A percentile compares a stretch with the other conserved stretches of the same genome.
Conservation (phyloP, 2,113 vertebrate species). For the Danionella cerebrum region DNA sequence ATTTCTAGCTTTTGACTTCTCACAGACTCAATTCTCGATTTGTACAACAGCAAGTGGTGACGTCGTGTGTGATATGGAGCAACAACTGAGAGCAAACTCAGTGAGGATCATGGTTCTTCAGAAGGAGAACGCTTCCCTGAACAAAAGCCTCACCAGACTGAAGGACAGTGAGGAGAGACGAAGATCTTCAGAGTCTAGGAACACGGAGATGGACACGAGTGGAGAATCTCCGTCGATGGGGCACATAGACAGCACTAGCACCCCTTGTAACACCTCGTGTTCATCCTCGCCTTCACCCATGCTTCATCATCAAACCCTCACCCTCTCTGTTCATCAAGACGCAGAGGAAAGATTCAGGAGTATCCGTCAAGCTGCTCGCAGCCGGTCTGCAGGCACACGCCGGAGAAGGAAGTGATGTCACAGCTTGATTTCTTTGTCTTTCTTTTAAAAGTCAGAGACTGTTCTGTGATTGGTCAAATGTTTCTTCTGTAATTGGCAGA, state of each 20-base stretch:
- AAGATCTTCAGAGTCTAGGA: conserved; percentile 1
- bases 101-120: conserved; percentile 77
- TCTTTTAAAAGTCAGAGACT: too few species aligned
- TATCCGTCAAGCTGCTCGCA: neutral
- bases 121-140: conserved; percentile 70
- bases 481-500: too few species aligned
- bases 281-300: conserved; percentile 19
- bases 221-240: neutral
- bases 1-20: too few species aligned
- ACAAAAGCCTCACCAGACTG: conserved; percentile 66
- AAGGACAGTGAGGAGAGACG: conserved; percentile 38
- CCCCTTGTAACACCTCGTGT: neutral
- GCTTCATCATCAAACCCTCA: conserved; percentile 48
- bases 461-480: too few species aligned
- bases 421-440: too few species aligned
- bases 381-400: conserved; percentile 13
- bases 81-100: conserved; percentile 77
- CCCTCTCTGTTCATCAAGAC: conserved; percentile 26
- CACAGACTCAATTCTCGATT: neutral
- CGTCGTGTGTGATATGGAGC: conserved; percentile 78
- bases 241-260: conserved; percentile 30
- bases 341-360: conserved; percentile 26
- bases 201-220: neutral
- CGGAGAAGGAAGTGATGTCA: conserved; percentile 45
- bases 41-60: conserved; percentile 68